These are phyloP conservation scores for Philypnodon macrostomus DNA, from an alignment of 2,797 vertebrate species.

Conservation along the genomic window DNA sequence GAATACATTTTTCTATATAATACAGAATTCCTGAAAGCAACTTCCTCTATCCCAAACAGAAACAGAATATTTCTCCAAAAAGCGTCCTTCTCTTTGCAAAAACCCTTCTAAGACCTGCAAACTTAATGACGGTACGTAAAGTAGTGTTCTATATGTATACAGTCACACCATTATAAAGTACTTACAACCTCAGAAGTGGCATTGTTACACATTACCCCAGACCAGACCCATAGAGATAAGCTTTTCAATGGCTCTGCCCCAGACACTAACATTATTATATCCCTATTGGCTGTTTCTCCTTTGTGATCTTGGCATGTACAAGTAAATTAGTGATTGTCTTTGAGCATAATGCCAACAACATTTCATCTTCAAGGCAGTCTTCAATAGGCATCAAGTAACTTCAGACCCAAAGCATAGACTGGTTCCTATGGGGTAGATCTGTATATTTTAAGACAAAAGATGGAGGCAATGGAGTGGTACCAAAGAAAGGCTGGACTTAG, in stretches of 20 bases:
- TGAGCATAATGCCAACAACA: slow-evolving; percentile 41
- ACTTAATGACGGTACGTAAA: slow-evolving; percentile 26
- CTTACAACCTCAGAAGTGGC: slow-evolving; percentile 44
- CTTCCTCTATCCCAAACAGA: slow-evolving; percentile 9
- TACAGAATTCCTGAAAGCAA: slow-evolving; percentile 32
- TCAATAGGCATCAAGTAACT: slow-evolving; percentile 22
- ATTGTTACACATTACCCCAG: slow-evolving; percentile 54
- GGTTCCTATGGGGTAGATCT: slow-evolving; percentile 25
- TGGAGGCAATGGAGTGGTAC: slow-evolving; percentile 36
- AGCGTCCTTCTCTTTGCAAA: slow-evolving; percentile 11
- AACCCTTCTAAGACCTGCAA: slow-evolving; percentile 25
- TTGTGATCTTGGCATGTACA: slow-evolving; percentile 38
- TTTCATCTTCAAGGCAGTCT: slow-evolving; percentile 42
- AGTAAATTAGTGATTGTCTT: slow-evolving; percentile 57
- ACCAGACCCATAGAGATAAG: too few relatives aligned
- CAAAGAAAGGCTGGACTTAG: slow-evolving; percentile 31
- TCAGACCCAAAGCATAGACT: slow-evolving; percentile 27
- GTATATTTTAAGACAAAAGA: slow-evolving; percentile 33
- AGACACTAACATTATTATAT: slow-evolving; percentile 43
- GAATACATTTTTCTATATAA: slow-evolving; percentile 31
- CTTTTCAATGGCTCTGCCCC: too few relatives aligned
- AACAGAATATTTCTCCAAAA: slow-evolving; percentile 6
- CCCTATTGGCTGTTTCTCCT: slow-evolving; percentile 64
- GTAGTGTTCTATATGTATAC: slow-evolving; percentile 45
- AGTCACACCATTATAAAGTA: slow-evolving; percentile 27